Percentiles rank a stretch among this genome's conserved stretches.
These are phyloP conservation scores for Petrocephalus microphthalmus DNA, from an alignment of 2,113 vertebrate species.

Conservation along the genomic window DNA sequence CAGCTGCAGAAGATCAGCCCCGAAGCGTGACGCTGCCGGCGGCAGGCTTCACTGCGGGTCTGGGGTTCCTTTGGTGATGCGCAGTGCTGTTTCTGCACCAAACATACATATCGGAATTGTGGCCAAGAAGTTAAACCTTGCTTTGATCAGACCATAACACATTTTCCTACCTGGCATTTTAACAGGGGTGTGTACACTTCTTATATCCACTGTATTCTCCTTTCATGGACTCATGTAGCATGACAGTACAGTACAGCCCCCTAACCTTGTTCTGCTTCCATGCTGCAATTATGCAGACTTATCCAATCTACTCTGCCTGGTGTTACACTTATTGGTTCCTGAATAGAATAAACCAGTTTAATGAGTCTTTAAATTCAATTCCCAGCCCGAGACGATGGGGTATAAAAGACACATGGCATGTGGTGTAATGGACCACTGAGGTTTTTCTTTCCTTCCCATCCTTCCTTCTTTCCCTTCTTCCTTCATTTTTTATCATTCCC, in stretches of 20 bases:
- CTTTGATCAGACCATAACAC: no score
- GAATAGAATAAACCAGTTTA: not conserved
- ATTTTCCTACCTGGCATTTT: no score
- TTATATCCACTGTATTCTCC: not conserved
- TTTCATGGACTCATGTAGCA: not conserved
- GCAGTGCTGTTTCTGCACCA: no score
- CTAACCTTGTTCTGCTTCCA: not conserved
- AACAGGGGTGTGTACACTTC: no score
- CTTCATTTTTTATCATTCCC: not conserved
- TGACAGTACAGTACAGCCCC: not conserved
- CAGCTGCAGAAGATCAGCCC: no score
- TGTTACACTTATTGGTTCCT: not conserved
- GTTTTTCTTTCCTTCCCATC: not conserved
- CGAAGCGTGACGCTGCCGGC: no score
- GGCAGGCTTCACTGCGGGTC: no score
- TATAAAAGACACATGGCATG: not conserved
- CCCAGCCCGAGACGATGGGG: not conserved
- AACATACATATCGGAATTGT: no score
- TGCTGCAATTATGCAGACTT: not conserved
- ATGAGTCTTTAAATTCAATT: conserved; percentile 4
- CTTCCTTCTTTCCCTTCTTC: not conserved
- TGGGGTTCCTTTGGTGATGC: no score
- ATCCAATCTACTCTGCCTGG: not conserved
- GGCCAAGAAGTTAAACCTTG: no score
- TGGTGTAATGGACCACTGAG: not conserved